A percentile compares a stretch with the other conserved stretches of the same genome.
Conservation (phyloP, 1,140 invertebrate genomes). For the Anoplolepis gracilipes region DNA sequence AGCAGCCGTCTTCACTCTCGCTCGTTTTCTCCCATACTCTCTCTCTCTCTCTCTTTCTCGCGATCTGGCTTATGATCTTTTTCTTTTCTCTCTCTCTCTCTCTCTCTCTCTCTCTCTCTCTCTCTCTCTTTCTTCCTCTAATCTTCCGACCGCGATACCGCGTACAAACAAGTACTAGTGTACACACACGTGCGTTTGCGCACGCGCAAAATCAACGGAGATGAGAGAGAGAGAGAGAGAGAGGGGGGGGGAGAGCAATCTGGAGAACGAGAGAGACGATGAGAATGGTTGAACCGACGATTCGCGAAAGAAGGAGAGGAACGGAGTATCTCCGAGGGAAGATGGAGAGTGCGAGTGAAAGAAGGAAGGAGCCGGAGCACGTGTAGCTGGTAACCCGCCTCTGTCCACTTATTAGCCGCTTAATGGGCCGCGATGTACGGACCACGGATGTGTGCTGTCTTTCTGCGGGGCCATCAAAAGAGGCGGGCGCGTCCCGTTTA, state of each 20-base stretch:
- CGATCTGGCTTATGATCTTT: background rate
- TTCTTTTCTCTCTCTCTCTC: background rate
- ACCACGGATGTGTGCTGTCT: conserved; percentile 66
- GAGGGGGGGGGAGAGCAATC: background rate
- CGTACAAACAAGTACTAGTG: conserved; percentile 61
- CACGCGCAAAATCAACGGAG: background rate
- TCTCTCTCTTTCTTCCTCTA: no score
- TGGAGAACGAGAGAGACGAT: background rate
- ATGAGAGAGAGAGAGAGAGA: background rate
- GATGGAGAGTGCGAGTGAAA: background rate
- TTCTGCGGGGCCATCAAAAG: conserved; percentile 72
- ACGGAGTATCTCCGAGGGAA: background rate
- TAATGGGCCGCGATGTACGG: conserved; percentile 76
- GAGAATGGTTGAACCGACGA: background rate
- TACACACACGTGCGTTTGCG: conserved; percentile 6
- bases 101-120: conserved; percentile 16
- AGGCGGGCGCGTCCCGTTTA: conserved; percentile 71
- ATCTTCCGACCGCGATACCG: conserved; percentile 48
- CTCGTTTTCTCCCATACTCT: background rate
- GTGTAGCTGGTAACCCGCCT: conserved; percentile 74
- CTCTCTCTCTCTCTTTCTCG: background rate
- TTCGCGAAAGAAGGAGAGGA: background rate
- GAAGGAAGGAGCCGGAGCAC: conserved; percentile 6
- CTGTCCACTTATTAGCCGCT: conserved; percentile 77
- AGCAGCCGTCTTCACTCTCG: conserved; percentile 40